A percentile compares a stretch with the other conserved stretches of the same genome.
Conservation (phyloP, 2,113 vertebrate genomes). For the Crypturellus undulatus region DNA sequence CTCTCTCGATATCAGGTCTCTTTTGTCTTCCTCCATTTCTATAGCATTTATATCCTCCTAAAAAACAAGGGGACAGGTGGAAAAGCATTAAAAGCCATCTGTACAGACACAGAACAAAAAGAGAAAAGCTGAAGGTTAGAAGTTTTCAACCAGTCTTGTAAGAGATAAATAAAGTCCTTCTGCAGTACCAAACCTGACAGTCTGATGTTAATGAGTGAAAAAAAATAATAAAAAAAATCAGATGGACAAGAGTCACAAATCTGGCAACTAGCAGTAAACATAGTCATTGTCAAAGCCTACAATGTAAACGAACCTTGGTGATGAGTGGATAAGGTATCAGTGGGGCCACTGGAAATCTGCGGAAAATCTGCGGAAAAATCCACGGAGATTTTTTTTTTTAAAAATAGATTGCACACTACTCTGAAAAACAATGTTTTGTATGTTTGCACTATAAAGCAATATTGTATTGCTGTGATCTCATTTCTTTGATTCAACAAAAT, state of each 20-base stretch:
- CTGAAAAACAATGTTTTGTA: conserved; percentile 73
- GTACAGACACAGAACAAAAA: conserved; percentile 60
- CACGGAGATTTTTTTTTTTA: conserved; percentile 81
- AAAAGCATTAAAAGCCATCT: conserved; percentile 74
- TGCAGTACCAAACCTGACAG: conserved; percentile 74
- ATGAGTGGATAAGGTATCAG: conserved; percentile 87
- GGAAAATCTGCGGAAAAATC: conserved; percentile 86
- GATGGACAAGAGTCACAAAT: conserved; percentile 77
- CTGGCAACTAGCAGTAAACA: conserved; percentile 74
- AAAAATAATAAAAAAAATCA: conserved; percentile 50
- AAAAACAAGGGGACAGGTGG: conserved; percentile 70
- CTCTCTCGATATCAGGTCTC: conserved; percentile 99
- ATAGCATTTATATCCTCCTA: conserved; percentile 99
- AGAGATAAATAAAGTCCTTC: conserved; percentile 73
- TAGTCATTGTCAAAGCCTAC: conserved; percentile 74
- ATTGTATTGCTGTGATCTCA: conserved; percentile 65
- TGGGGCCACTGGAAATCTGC: conserved; percentile 86
- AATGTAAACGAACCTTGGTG: conserved; percentile 85
- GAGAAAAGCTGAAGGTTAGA: conserved; percentile 75
- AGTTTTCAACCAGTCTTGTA: conserved; percentile 71
- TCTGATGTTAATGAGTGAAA: conserved; percentile 75
- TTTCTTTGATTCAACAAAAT: conserved; percentile 71
- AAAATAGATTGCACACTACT: conserved; percentile 73
- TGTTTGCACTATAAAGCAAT: conserved; percentile 71
- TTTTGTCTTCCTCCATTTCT: conserved; percentile 99